phyloP scores from a whole-genome alignment of 2,797 vertebrate genomes.

The Pseudomugil gertrudae region DNA sequence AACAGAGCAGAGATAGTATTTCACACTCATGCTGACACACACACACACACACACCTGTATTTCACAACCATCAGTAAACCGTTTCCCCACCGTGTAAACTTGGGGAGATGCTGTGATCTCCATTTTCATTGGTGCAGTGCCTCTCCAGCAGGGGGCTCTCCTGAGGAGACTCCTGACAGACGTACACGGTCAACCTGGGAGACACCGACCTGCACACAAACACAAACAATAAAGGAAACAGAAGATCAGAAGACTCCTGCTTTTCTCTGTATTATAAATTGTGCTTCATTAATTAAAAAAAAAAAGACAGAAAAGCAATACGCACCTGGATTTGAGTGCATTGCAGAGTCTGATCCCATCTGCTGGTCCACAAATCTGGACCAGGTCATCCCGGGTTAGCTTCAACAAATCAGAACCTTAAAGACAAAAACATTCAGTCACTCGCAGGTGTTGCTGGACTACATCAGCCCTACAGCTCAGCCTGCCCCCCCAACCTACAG shows the following conservation, averaged over 20 bases:
- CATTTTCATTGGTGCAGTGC: slow-evolving; percentile 83
- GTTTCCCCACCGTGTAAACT: slow-evolving; percentile 86
- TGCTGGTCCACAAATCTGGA: slow-evolving; percentile 94
- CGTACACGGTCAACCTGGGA: slow-evolving; percentile 93
- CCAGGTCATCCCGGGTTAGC: slow-evolving; percentile 92
- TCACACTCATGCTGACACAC: not conserved
- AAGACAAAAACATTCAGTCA: slow-evolving; percentile 3
- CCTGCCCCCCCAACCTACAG: too few relatives aligned
- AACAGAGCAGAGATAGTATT: not conserved
- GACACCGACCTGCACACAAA: slow-evolving; percentile 86
- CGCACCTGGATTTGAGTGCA: slow-evolving; percentile 91
- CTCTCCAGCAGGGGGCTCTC: slow-evolving; percentile 84
- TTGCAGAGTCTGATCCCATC: slow-evolving; percentile 95
- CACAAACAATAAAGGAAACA: not conserved
- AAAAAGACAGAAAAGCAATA: not conserved
- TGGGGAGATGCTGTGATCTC: slow-evolving; percentile 83
- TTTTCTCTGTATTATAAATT: not conserved
- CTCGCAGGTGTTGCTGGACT: not conserved
- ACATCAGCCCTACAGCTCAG: too few relatives aligned
- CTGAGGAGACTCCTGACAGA: slow-evolving; percentile 87
- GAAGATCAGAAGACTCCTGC: not conserved
- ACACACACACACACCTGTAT: not conserved
- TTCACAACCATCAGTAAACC: not conserved
- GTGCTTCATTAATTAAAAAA: not conserved
- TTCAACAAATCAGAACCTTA: slow-evolving; percentile 95